Evolutionary conservation across 2,113 vertebrate genomes (phyloP).

Genomic region (Percina caprodes): DNA sequence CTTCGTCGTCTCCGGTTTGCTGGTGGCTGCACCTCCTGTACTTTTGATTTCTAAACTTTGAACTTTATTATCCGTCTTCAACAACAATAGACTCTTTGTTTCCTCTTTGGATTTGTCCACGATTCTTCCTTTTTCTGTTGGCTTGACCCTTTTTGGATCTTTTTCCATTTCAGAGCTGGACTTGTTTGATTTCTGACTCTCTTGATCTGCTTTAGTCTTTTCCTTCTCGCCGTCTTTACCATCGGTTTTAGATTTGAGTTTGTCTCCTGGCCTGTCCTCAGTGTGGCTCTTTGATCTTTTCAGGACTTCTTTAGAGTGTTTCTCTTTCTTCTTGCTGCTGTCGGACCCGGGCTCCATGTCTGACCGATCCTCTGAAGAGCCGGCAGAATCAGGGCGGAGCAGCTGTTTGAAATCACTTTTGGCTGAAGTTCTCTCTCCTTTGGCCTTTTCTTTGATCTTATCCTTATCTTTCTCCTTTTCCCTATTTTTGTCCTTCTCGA

Average conservation of each 20-base stretch:
- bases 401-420: conserved; percentile 87
- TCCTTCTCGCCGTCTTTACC: conserved; percentile 85
- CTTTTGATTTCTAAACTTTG: conserved; percentile 83
- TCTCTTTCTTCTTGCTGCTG: conserved; percentile 84
- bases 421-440: conserved; percentile 77
- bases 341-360: conserved; percentile 87
- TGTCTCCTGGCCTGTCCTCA: conserved; percentile 86
- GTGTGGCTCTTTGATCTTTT: conserved; percentile 88
- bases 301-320: conserved; percentile 84
- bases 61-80: conserved; percentile 86
- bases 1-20: conserved; percentile 77
- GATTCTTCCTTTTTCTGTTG: conserved; percentile 84
- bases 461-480: conserved; percentile 84
- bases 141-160: conserved; percentile 83
- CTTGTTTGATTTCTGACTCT: conserved; percentile 84
- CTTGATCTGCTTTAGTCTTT: conserved; percentile 82
- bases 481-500: conserved; percentile 73
- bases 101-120: conserved; percentile 86
- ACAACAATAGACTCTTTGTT: conserved; percentile 74
- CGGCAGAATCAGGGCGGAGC: conserved; percentile 84
- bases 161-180: conserved; percentile 84
- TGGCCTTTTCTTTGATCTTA: conserved; percentile 80
- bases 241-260: conserved; percentile 86
- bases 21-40: conserved; percentile 73
- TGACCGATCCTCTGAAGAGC: conserved; percentile 89